Evolutionary conservation across 2,113 vertebrate species (phyloP), one percentile per base, ranked within the genome.

Genomic region (Mohoua ochrocephala): DNA sequence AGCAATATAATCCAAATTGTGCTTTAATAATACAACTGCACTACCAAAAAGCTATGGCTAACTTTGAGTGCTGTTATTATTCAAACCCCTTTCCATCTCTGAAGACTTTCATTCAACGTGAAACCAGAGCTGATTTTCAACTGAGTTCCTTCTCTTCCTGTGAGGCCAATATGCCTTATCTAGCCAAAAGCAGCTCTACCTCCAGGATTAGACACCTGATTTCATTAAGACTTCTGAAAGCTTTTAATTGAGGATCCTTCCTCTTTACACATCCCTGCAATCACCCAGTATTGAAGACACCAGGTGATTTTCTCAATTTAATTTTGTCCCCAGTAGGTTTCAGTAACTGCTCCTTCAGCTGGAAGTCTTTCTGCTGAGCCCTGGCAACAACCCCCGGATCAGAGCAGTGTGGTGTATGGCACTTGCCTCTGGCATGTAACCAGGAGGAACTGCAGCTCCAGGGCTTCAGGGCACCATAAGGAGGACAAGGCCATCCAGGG

Each of bases 151-250:
- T 84, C 42, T 65, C 45, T 76, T 61, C 50, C 7, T 39, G 45
- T 37, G 22, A 93, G 33, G 28, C 42, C 57, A 88, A 22, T 63
- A 76, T 45, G 44, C 19, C 37, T 74, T 56, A 64, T 44, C 44
- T 30, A 52, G 57, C 69, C 67, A 79, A 91, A 87, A 79, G 53
- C 52, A 87, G 30, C 26, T 85, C 23, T 59, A 26, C n/a, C 23
- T 79, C 53, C 45, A 89, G 37, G 33, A 69, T 76, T 69, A 75
- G 53, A 63, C 53, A 84, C 20, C 53, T 54, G 49, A 87, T 89
- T 92, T 94, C 61, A 76, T 87, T 89, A 85, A 53, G 67, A 79
- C 63, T 83, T 84, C n/a, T 79, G 57, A 94, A 59, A 67, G 35
- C 15, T 87, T 80, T 80, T 91, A 76, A 87, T 94, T 89, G 83